Evolutionary conservation across 2,113 vertebrate genomes (phyloP).

Genomic region (Neofelis nebulosa): DNA sequence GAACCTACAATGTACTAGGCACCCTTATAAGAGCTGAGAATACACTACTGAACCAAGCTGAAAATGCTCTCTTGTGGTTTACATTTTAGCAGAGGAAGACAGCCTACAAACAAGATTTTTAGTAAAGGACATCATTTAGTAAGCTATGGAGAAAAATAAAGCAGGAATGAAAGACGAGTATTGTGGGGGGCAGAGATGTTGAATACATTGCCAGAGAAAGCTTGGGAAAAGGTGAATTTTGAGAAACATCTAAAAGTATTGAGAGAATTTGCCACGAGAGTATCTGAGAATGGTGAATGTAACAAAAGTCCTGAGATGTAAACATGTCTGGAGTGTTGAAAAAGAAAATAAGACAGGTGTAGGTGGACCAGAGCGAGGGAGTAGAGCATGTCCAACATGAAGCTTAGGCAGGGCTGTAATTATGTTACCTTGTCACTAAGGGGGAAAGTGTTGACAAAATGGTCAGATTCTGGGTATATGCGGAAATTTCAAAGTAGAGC

Average conservation of each 20-base stretch:
- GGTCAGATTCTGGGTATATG: neutral
- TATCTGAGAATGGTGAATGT: neutral
- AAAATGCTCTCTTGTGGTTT: neutral
- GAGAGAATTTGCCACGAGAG: neutral
- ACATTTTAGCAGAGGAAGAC: neutral
- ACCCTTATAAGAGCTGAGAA: neutral
- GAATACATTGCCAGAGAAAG: neutral
- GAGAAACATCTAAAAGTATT: neutral
- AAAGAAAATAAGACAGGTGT: neutral
- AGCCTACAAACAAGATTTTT: neutral
- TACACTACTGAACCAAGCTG: neutral
- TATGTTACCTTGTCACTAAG: no score
- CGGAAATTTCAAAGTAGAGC: neutral
- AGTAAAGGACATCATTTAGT: neutral
- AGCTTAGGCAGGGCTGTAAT: neutral
- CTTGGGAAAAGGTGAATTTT: neutral
- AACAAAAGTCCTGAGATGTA: neutral
- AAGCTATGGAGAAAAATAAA: neutral
- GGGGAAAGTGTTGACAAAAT: neutral
- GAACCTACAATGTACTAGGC: neutral
- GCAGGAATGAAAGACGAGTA: neutral
- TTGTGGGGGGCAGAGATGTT: no score
- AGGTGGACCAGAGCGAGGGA: neutral
- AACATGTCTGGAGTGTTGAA: neutral
- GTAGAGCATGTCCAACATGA: neutral